phyloP scores from a whole-genome alignment of 2,888 invertebrate species.

The Hemicrepidius hirtus region DNA sequence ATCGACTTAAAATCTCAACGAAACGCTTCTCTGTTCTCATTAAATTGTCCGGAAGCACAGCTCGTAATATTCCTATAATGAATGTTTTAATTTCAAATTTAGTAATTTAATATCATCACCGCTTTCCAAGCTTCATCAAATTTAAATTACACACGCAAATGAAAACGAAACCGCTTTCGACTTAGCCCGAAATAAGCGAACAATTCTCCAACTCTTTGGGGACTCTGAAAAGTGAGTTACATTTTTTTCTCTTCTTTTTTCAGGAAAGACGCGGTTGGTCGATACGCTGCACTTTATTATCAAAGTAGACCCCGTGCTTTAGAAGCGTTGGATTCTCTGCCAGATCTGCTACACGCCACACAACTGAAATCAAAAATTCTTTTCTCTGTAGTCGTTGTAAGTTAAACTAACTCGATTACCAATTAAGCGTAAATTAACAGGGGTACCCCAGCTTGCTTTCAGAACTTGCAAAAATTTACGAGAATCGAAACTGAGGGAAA shows the following conservation, averaged over 20 bases:
- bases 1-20: background rate
- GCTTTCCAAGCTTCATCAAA: constrained; percentile 1
- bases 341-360: constrained; percentile 87
- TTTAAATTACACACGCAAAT: constrained; percentile 10
- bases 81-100: constrained; percentile 23
- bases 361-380: constrained; percentile 96
- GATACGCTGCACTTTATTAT: constrained; percentile 90
- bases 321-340: constrained; percentile 88
- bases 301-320: constrained; percentile 89
- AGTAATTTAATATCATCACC: constrained; percentile 12
- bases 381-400: constrained; percentile 96
- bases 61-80: background rate
- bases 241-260: constrained; percentile 58
- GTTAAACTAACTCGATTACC: constrained; percentile 67
- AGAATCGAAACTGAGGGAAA: constrained; percentile 82
- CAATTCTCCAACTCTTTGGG: constrained; percentile 33
- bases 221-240: constrained; percentile 37
- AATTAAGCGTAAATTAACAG: constrained; percentile 47
- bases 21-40: background rate
- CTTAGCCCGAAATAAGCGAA: constrained; percentile 5
- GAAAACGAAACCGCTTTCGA: constrained; percentile 28
- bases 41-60: background rate
- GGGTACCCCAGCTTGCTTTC: constrained; percentile 79
- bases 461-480: constrained; percentile 82
- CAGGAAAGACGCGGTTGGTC: constrained; percentile 82